phyloP scores from a whole-genome alignment of 2,113 vertebrate species.

The Prolemur simus region DNA sequence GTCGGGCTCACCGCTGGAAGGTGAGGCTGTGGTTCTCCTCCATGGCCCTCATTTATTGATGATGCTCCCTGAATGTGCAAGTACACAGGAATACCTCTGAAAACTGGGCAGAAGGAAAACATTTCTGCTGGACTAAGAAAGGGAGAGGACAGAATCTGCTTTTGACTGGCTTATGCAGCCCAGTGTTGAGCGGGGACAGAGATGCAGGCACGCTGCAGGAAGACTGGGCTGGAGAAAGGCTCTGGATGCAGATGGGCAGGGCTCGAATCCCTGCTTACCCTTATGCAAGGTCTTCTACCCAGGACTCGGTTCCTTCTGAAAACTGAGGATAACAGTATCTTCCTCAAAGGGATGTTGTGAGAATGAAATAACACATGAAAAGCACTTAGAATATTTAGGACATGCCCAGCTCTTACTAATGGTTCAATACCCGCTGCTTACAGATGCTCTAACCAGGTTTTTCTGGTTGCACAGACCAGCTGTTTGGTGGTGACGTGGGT shows the following conservation, averaged over 20 bases:
- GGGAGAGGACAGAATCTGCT: not conserved
- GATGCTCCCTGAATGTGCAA: not conserved
- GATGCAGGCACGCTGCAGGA: not conserved
- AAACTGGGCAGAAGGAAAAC: not conserved
- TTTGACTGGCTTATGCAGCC: not conserved
- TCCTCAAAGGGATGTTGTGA: not conserved
- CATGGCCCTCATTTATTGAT: not conserved
- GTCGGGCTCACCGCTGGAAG: not conserved
- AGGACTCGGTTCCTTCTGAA: not conserved
- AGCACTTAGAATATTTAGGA: not conserved
- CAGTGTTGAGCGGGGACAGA: not conserved
- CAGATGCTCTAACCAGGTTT: not conserved
- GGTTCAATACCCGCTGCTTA: accelerated
- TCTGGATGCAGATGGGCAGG: not conserved
- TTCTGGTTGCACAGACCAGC: not conserved
- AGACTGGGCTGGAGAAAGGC: not conserved
- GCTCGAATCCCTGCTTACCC: not conserved
- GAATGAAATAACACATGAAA: not conserved
- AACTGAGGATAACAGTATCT: not conserved
- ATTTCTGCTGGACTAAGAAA: not conserved
- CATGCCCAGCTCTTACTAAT: not conserved
- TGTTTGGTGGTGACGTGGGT: not conserved
- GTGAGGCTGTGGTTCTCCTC: not conserved
- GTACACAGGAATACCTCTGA: not conserved
- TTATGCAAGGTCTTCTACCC: not conserved